Evolutionary conservation across 2,113 vertebrate genomes (phyloP).

Genomic region (Tretioscincus oriximinensis): DNA sequence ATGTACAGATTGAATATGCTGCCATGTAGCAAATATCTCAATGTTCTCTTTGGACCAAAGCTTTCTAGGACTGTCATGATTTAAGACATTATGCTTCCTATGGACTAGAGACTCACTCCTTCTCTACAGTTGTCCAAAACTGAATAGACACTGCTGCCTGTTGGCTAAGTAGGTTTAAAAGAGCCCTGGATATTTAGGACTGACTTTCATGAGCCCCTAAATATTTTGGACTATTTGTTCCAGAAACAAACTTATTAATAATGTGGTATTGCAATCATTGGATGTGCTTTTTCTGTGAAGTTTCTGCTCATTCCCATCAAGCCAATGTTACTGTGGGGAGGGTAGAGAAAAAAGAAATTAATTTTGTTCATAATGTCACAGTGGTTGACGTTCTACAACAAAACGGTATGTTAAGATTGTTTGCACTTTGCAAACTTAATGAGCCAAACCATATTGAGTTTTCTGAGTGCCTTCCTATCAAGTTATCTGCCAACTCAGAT

Average conservation of each 20-base stretch:
- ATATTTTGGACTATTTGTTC: constrained; percentile 55
- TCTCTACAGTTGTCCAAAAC: constrained; percentile 27
- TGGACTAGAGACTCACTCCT: constrained; percentile 44
- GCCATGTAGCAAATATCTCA: constrained; percentile 80
- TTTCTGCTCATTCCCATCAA: constrained; percentile 69
- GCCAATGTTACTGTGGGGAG: constrained; percentile 64
- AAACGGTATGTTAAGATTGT: constrained; percentile 75
- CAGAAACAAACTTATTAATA: constrained; percentile 38
- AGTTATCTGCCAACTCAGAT: constrained; percentile 74
- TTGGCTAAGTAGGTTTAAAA: constrained; percentile 29
- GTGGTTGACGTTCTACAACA: constrained; percentile 67
- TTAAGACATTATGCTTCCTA: constrained; percentile 54
- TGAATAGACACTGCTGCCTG: constrained; percentile 31
- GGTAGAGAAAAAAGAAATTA: constrained; percentile 52
- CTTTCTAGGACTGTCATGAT: constrained; percentile 76
- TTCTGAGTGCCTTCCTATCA: constrained; percentile 86
- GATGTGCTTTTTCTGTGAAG: constrained; percentile 67
- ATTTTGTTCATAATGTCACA: constrained; percentile 72
- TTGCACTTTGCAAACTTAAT: constrained; percentile 83
- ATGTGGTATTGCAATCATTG: constrained; percentile 57
- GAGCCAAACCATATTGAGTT: constrained; percentile 83
- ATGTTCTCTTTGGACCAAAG: constrained; percentile 80
- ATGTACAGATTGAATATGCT: constrained; percentile 92
- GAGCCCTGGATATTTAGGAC: constrained; percentile 55
- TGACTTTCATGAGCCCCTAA: constrained; percentile 57